Conservation (phyloP, 2,113 vertebrate species). For the Heterotis niloticus region DNA sequence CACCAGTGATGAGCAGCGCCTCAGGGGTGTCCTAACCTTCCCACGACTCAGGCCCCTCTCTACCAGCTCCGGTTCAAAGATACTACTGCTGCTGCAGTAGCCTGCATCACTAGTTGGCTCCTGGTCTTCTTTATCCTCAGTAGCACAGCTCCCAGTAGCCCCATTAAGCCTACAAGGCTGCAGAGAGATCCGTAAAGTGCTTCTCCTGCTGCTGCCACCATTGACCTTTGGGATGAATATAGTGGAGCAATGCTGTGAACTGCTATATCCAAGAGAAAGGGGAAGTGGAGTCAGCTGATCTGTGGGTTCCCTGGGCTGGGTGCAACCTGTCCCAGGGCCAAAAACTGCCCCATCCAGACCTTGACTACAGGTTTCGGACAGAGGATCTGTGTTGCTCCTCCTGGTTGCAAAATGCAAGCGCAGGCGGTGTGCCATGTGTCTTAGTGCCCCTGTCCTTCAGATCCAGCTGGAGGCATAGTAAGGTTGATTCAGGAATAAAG, state of each 20-base stretch:
- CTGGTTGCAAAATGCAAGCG: conserved; percentile 86
- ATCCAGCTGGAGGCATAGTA: conserved; percentile 61
- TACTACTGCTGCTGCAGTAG: conserved; percentile 68
- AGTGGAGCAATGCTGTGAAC: conserved; percentile 59
- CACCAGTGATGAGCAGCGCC: conserved; percentile 88
- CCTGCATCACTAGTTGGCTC: conserved; percentile 65
- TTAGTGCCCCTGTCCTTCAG: conserved; percentile 74
- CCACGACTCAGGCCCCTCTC: conserved; percentile 49
- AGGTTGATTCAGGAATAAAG: conserved; percentile 48
- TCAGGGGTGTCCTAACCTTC: conserved; percentile 71
- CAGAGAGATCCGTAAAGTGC: conserved; percentile 81
- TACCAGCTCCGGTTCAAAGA: conserved; percentile 72
- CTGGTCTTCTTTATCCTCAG: conserved; percentile 33
- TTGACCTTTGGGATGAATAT: conserved; percentile 66
- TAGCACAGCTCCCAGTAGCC: conserved; percentile 41
- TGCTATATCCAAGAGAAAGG: conserved; percentile 62
- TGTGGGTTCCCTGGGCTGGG: conserved; percentile 63
- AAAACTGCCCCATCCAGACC: conserved; percentile 59
- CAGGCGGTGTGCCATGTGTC: conserved; percentile 78
- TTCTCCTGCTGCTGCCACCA: conserved; percentile 66
- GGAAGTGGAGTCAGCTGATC: conserved; percentile 55
- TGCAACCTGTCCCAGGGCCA: conserved; percentile 33
- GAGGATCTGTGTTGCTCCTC: conserved; percentile 86
- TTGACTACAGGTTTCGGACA: conserved; percentile 75
- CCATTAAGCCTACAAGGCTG: conserved; percentile 65